A percentile compares a stretch with the other conserved stretches of the same genome.
Conservation (phyloP, 2,797 vertebrate genomes). For the Myoxocephalus aenaeus region DNA sequence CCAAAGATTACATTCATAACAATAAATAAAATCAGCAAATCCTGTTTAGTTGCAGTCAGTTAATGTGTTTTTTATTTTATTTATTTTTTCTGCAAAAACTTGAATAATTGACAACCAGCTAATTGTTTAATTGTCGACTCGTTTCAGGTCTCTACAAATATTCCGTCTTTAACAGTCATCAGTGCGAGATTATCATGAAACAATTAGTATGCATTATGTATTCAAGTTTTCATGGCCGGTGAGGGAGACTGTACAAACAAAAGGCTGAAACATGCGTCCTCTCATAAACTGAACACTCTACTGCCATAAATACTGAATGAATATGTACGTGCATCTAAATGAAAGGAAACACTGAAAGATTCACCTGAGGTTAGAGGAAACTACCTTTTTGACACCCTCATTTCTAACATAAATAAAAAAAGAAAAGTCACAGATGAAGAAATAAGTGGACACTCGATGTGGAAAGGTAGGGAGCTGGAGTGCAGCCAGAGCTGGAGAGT, state of each 20-base stretch:
- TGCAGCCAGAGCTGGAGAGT: conserved; percentile 28
- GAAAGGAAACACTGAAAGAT: background rate
- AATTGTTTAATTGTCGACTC: too few species aligned
- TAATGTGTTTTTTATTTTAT: background rate
- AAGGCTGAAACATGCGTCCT: background rate
- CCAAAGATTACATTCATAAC: too few species aligned
- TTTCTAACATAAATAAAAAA: conserved; percentile 13
- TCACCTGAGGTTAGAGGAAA: too few species aligned
- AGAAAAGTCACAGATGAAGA: conserved; percentile 18
- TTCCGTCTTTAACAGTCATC: too few species aligned
- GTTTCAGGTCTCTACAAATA: too few species aligned
- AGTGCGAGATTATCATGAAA: too few species aligned
- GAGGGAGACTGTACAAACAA: too few species aligned
- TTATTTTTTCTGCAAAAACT: too few species aligned
- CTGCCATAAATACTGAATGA: background rate
- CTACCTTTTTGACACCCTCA: background rate
- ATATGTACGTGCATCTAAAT: background rate
- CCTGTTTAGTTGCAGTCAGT: background rate
- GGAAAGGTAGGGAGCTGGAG: conserved; percentile 23
- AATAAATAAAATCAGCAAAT: too few species aligned
- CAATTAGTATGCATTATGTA: background rate
- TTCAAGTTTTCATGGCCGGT: background rate
- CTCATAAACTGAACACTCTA: background rate
- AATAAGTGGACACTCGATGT: conserved; percentile 12
- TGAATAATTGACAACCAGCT: too few species aligned